A percentile compares a stretch with the other conserved stretches of the same genome.
Conservation (phyloP, 2,113 vertebrate species). For the Dendrocopos noguchii region DNA sequence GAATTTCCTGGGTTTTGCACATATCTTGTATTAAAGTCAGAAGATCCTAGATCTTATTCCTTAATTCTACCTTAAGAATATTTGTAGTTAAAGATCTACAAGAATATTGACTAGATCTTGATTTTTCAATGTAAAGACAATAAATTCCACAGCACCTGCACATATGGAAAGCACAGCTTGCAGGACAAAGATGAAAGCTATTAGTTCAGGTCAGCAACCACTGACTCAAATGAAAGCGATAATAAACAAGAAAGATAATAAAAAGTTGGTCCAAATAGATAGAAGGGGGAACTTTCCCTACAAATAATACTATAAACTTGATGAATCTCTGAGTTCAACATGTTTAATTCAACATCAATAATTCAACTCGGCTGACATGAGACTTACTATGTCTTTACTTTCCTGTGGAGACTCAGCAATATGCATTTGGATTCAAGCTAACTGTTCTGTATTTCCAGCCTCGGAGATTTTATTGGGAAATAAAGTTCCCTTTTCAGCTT, state of each 20-base stretch:
- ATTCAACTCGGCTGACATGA: slow-evolving; percentile 15
- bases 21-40: neutral
- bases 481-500: slow-evolving; percentile 21
- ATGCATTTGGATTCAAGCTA: slow-evolving; percentile 28
- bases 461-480: slow-evolving; percentile 27
- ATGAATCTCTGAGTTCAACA: neutral
- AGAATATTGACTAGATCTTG: slow-evolving; percentile 12
- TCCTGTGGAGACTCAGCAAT: slow-evolving; percentile 1
- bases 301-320: slow-evolving; percentile 37
- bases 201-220: slow-evolving; percentile 37
- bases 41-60: neutral
- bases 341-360: slow-evolving; percentile 29
- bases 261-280: slow-evolving; percentile 36
- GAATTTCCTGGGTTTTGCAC: neutral
- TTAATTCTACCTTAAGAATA: slow-evolving; percentile 37
- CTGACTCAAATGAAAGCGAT: slow-evolving; percentile 40
- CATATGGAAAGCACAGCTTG: slow-evolving; percentile 27
- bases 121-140: slow-evolving; percentile 19
- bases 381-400: slow-evolving; percentile 9
- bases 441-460: neutral
- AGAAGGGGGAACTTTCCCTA: slow-evolving; percentile 7
- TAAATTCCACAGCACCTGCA: slow-evolving; percentile 60
- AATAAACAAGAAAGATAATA: slow-evolving; percentile 51
- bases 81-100: neutral
- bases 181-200: slow-evolving; percentile 37